Base-by-base conservation (phyloP, 2,888 invertebrate species). In the Leptothorax acervorum region DNA sequence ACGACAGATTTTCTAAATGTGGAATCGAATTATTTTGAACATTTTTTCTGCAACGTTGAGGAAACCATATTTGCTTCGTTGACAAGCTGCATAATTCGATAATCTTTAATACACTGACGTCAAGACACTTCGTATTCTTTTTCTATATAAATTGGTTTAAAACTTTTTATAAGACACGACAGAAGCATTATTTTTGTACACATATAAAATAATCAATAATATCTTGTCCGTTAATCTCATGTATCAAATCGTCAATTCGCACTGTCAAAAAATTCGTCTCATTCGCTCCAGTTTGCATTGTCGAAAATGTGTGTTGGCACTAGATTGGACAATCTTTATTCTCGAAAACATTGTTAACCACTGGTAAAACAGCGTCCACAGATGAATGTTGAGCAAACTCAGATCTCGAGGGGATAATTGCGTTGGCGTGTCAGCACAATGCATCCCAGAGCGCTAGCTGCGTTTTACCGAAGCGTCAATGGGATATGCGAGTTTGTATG, bases 401-500 rank as follows among this genome's bases (percentile, higher is more conserved):
- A 3, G 35, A 79, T 81, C 79, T 71, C 79, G 9, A 71, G 79
- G 79, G 79, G 45, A 81, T 81, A 81, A 81, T 81, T 81, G 79
- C 60, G 18, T 60, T 62, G 71, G 71, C 71, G 35, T 79, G 71
- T 71, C 57, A 71, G 18, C 15, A 60, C 57, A 71, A 55, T 60
- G 71, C 48, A 62, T 71, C 45, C 48, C 60, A 48, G 71, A 60
- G 39, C 48, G 71, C 48, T 62, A 60, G 48, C 60, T 57, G 57
- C 57, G 28, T 82, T 82, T 78, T 48, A 15, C 79, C 28, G 60
- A 31, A 51, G 39, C 51, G 42, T 55, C 82, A 45, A 76, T 66
- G 66, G 51, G 31, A 51, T 31, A 15, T 42, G 31, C 28, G 53
- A 62, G 83, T 65, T 86, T 86, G 76, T 85, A 84, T 23, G 74